Percentiles rank a stretch among this genome's conserved stretches.
phyloP scores from a whole-genome alignment of 2,888 invertebrate genomes.

The Coronaproctus castanopsis region DNA sequence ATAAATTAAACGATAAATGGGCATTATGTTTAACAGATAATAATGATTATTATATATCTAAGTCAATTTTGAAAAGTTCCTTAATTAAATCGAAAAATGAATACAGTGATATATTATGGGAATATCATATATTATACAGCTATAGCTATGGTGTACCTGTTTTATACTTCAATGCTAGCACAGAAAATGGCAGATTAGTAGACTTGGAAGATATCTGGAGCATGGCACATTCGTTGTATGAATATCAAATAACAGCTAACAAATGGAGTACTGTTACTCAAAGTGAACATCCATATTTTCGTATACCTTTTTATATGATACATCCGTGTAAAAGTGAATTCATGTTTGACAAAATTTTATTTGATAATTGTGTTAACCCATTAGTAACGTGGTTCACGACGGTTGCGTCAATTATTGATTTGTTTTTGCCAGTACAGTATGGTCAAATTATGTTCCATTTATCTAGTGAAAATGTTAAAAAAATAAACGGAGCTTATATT shows the following conservation, averaged over 20 bases:
- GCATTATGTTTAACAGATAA: not conserved
- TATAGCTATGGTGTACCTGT: slow-evolving; percentile 21
- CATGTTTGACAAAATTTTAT: not conserved
- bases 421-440: slow-evolving; percentile 13
- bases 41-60: not conserved
- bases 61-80: not conserved
- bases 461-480: no score
- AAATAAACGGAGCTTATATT: no score
- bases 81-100: not conserved
- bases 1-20: not conserved
- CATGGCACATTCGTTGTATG: slow-evolving; percentile 4
- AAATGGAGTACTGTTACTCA: slow-evolving; percentile 26
- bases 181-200: slow-evolving; percentile 20
- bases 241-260: slow-evolving; percentile 40
- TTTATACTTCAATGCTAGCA: slow-evolving; percentile 38
- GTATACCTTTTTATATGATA: slow-evolving; percentile 20
- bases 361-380: slow-evolving; percentile 14
- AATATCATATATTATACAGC: slow-evolving; percentile 24
- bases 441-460: no score
- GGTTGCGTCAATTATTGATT: slow-evolving; percentile 16
- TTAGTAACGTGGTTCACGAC: slow-evolving; percentile 21
- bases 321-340: slow-evolving; percentile 21
- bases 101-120: slow-evolving; percentile 20
- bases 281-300: slow-evolving; percentile 20
- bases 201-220: slow-evolving; percentile 16